phyloP scores from a whole-genome alignment of 2,797 vertebrate genomes.

The Hypotaenidia okinawae region DNA sequence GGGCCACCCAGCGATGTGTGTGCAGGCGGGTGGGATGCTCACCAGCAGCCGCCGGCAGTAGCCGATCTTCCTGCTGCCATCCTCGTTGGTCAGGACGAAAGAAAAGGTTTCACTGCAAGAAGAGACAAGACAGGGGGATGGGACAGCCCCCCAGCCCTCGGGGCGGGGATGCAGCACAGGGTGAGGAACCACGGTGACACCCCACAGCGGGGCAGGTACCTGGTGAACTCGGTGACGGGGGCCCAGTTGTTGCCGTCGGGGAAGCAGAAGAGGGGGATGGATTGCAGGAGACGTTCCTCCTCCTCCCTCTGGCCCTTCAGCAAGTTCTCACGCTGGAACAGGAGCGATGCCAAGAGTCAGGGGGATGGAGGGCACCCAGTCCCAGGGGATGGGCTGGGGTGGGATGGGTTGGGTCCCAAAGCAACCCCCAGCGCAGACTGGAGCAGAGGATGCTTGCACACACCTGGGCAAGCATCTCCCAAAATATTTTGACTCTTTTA shows the following conservation, averaged over 20 bases:
- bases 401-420: neutral
- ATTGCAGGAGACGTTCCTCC: conserved; percentile 88
- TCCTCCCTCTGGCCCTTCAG: conserved; percentile 90
- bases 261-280: conserved; percentile 95
- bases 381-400: neutral
- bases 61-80: conserved; percentile 93
- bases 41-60: conserved; percentile 96
- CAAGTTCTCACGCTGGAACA: conserved; percentile 85
- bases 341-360: neutral
- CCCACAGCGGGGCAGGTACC: conserved; percentile 67
- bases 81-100: conserved; percentile 93
- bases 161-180: fast-evolving
- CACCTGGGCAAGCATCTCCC: neutral
- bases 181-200: neutral
- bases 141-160: neutral
- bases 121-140: fast-evolving
- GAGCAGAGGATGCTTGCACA: neutral
- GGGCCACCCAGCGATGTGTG: fast-evolving
- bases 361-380: neutral
- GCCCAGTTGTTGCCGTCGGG: conserved; percentile 91
- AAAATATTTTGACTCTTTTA: neutral
- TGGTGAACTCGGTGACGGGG: conserved; percentile 86
- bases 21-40: neutral
- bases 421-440: fast-evolving
- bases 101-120: conserved; percentile 92